Percentiles rank a stretch among this genome's conserved stretches.
Evolutionary conservation across 2,888 invertebrate genomes (phyloP).

Genomic region (Hemistola chrysoprasaria): DNA sequence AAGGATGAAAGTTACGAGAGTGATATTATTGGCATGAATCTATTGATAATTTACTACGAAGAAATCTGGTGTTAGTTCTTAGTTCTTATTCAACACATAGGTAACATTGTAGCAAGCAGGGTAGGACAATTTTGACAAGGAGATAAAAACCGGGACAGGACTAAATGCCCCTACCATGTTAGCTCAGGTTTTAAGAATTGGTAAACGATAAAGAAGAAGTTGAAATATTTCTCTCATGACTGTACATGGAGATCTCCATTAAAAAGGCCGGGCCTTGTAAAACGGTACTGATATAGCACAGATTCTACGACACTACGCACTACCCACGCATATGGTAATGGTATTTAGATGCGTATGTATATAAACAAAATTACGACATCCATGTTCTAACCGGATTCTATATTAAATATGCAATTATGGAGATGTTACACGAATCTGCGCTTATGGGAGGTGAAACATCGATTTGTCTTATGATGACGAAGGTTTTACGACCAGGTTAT

Average conservation of each 20-base stretch:
- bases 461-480: too few relatives aligned
- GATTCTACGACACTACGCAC: conserved; percentile 21
- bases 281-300: conserved; percentile 23
- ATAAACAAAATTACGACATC: conserved; percentile 45
- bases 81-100: too few relatives aligned
- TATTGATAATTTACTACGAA: too few relatives aligned
- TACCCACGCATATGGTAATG: conserved; percentile 41
- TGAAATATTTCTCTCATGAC: conserved; percentile 1
- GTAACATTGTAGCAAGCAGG: too few relatives aligned
- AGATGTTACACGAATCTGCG: conserved; percentile 24
- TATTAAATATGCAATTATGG: conserved; percentile 45
- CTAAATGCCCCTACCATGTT: too few relatives aligned
- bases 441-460: conserved; percentile 1
- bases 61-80: too few relatives aligned
- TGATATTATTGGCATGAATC: neutral
- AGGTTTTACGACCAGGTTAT: too few relatives aligned
- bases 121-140: too few relatives aligned
- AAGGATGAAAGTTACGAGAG: conserved; percentile 2
- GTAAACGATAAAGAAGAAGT: too few relatives aligned
- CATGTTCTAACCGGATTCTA: conserved; percentile 39
- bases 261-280: conserved; percentile 12
- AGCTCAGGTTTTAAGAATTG: too few relatives aligned
- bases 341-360: conserved; percentile 29
- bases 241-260: conserved; percentile 1
- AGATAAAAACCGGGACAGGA: too few relatives aligned